A percentile compares a stretch with the other conserved stretches of the same genome.
These are phyloP conservation scores for Scaptomyza pallida DNA, from an alignment of 1,140 invertebrate species.

Conservation along the genomic window DNA sequence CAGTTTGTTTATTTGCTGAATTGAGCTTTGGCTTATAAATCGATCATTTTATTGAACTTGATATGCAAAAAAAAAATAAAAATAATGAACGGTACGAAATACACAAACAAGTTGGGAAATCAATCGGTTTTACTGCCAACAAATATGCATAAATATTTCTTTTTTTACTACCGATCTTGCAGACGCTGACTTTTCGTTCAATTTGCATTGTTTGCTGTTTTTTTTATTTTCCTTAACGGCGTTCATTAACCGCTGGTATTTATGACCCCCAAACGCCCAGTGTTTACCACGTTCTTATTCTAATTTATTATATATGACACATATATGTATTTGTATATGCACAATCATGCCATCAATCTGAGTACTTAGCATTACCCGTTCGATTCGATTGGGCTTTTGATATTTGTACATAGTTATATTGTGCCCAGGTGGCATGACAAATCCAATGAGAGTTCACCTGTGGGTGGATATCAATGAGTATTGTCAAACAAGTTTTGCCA, in stretches of 20 bases:
- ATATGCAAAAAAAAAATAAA: slow-evolving; percentile 14
- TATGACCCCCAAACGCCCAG: slow-evolving; percentile 61
- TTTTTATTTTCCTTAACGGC: slow-evolving; percentile 21
- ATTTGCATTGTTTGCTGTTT: slow-evolving; percentile 55
- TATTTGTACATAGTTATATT: slow-evolving; percentile 17
- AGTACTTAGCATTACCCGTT: slow-evolving; percentile 46
- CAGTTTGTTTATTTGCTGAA: slow-evolving; percentile 42
- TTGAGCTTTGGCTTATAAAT: slow-evolving; percentile 28
- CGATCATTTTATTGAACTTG: slow-evolving; percentile 48
- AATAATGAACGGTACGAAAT: neutral
- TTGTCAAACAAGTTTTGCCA: slow-evolving; percentile 63
- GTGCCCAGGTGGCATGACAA: slow-evolving; percentile 63
- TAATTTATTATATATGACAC: slow-evolving; percentile 52
- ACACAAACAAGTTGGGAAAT: slow-evolving; percentile 54
- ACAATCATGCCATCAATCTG: slow-evolving; percentile 60
- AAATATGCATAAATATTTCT: slow-evolving; percentile 17
- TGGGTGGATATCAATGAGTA: slow-evolving; percentile 58
- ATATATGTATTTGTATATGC: slow-evolving; percentile 7
- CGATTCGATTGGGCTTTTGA: slow-evolving; percentile 46
- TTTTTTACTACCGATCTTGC: slow-evolving; percentile 40
- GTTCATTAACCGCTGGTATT: slow-evolving; percentile 68
- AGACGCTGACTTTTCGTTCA: slow-evolving; percentile 41
- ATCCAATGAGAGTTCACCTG: slow-evolving; percentile 67
- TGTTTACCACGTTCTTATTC: slow-evolving; percentile 66
- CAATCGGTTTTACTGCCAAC: slow-evolving; percentile 49